Evolutionary conservation across 2,888 invertebrate species (phyloP).

Genomic region (Phorcus lineatus): DNA sequence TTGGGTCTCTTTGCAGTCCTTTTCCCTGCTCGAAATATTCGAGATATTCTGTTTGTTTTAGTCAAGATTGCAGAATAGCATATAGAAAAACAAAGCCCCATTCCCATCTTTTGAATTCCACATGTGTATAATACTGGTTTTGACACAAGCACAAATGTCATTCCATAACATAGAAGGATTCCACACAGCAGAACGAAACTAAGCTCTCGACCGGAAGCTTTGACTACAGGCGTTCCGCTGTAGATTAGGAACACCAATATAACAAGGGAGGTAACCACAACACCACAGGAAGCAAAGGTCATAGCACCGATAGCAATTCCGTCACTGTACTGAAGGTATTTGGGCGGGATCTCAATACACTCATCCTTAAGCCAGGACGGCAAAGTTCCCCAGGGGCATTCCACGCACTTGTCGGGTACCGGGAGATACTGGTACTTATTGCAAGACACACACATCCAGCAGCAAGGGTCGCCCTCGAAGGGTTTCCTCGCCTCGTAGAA

Average conservation of each 20-base stretch:
- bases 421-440: constrained; percentile 83
- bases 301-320: constrained; percentile 96
- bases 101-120: constrained; percentile 74
- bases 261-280: constrained; percentile 71
- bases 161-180: constrained; percentile 72
- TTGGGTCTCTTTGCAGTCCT: constrained; percentile 75
- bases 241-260: constrained; percentile 73
- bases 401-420: constrained; percentile 81
- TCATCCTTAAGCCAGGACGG: constrained; percentile 85
- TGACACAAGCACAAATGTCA: constrained; percentile 75
- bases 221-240: constrained; percentile 75
- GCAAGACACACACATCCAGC: constrained; percentile 81
- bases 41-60: constrained; percentile 75
- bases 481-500: constrained; percentile 93
- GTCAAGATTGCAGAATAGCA: constrained; percentile 76
- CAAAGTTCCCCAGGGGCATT: constrained; percentile 87
- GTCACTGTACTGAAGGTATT: constrained; percentile 80
- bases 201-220: constrained; percentile 76
- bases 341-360: constrained; percentile 77
- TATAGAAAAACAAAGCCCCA: constrained; percentile 75
- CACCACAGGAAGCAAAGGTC: constrained; percentile 78
- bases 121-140: constrained; percentile 74
- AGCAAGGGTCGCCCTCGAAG: constrained; percentile 85
- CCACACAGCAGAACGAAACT: constrained; percentile 75
- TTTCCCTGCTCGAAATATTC: constrained; percentile 76